Evolutionary conservation across 2,113 vertebrate species (phyloP), one percentile per base, ranked within the genome.

Genomic region (Oncorhynchus kisutch): DNA sequence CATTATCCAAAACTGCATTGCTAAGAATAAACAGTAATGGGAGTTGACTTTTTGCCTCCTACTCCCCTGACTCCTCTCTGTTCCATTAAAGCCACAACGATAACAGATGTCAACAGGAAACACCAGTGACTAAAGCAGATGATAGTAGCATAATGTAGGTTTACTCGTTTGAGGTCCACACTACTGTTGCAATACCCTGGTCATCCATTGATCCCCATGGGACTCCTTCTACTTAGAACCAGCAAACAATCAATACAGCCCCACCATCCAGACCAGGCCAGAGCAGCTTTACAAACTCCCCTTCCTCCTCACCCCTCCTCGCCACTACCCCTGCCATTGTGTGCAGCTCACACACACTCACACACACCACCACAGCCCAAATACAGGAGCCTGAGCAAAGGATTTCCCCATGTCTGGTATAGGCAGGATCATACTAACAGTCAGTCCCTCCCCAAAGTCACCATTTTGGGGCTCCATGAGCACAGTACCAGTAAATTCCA

Each of bases 241-340:
- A 78, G 80, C 80, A 66, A 72, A 78, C 79, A 84, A 88, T 88
- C 84, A 86, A 88, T 87, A 89, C 83, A 76, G 65, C 51, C 51
- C 51, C 16, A 54, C 16, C 51, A 54, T 54, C 13, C 51, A 54
- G 51, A 16, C 13, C 51, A 77, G 48, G 29, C 62, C 24, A 39
- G 67, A 18, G 16, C 81, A 76, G 51, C 74, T 76, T 31, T 66
- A 62, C 74, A 71, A 81, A 69, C 68, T 49, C 59, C 59, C 59
- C n/a, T n/a, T 22, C 59, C 4, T 78, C 24, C 20, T 68, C 70
- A 57, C 65, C 67, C 64, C 65, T 29, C 34, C 1, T 22, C 62
- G 8, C 39, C 68, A 49, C 39, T 2, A 51, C 39, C 73, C 7
- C 12, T 74, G 60, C 34, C 62, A 29, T 74, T 85, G 81, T 87